Base-by-base conservation (phyloP, 23 tunicate genomes). In the Clavelina lepadiformis region DNA sequence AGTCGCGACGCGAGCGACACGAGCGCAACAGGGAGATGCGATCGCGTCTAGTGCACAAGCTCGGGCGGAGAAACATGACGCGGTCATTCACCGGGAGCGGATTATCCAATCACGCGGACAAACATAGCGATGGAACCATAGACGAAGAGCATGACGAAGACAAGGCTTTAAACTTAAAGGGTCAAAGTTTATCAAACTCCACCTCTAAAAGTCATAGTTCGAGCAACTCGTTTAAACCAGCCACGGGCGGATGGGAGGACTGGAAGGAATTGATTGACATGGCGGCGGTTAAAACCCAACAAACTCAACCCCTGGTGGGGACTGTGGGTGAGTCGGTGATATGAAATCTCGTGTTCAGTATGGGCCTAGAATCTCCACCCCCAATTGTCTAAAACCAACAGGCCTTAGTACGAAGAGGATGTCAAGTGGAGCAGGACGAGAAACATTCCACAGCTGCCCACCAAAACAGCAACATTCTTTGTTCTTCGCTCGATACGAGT, bases 131-230 rank as follows among this genome's bases (percentile, higher is more conserved):
- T 54, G 82, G 77, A 8, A 84, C 93, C 11, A 84, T 84, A 34
- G 83, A 84, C 56, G 93, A 84, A 61, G 93, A 69, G 37, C 33
- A 56, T 24, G 88, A 71, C 46, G 93, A 76, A 51, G 73, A 76
- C 56, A 76, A 76, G 59, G 49, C 65, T 0, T 64, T 36, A 38
- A 76, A 57, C 31, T 74, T 69, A 51, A 83, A 75, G 52, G 63
- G 46, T 51, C 81, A 75, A 63, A 71, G 65, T 56, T 56, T 65
- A 1, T 56, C 77, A 2, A 71, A 23, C 19, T n/a, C n/a, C n/a
- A 67, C 34, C 27, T 67, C 65, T 41, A 69, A 68, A 31, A 30
- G 20, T 44, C 71, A 65, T 27, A 75, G 81, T 63, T 75, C 81
- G n/a, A 62, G 71, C 0, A 75, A 22, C 33, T 72, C 73, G 22